Base-by-base conservation (phyloP, 2,888 invertebrate species). In the Ophioninae sp. region DNA sequence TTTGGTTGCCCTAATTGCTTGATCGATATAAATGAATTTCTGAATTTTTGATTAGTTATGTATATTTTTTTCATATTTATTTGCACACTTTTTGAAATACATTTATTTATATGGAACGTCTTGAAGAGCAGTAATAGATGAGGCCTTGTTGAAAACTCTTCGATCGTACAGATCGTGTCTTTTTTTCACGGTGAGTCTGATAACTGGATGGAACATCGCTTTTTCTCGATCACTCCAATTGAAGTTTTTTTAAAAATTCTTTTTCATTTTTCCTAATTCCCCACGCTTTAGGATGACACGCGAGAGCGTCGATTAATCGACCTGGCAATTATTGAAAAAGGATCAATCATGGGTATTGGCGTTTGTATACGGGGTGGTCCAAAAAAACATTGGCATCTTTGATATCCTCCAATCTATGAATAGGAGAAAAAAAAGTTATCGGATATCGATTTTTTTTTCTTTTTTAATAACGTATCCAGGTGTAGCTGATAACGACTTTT, bases 301-400 rank as follows among this genome's bases (percentile, higher is more conserved):
- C 20, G 23, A 6, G 56, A 61, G 70, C 65, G 74, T 70, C 87
- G 86, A 89, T 88, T 89, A 88, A 90, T 89, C 86, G 88, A 77
- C 75, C 23, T 68, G 87, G 89, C 89, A 91, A 91, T 91, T 91
- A 91, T 89, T 89, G 91, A 89, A 87, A 91, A 91, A 87, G 88
- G 87, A 91, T 91, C 91, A 91, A 91, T 91, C 90, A 89, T 88
- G 79, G 81, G 81, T 56, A 69, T 57, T 21, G 79, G 65, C 65
- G 62, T 78, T 73, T 78, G 77, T 64, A 44, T 44, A 44, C 44
- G 2, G 44, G 44, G 13, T 7, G 44, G 10, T 44, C 44, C 44
- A 44, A 13, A 44, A 30, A 44, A 13, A 8, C 13, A 10, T 44
- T 44, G 13, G 30, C 30, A 30, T 30, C 30, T 30, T 30, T 30